phyloP scores from a whole-genome alignment of 2,797 vertebrate species.

The Lemur catta region DNA sequence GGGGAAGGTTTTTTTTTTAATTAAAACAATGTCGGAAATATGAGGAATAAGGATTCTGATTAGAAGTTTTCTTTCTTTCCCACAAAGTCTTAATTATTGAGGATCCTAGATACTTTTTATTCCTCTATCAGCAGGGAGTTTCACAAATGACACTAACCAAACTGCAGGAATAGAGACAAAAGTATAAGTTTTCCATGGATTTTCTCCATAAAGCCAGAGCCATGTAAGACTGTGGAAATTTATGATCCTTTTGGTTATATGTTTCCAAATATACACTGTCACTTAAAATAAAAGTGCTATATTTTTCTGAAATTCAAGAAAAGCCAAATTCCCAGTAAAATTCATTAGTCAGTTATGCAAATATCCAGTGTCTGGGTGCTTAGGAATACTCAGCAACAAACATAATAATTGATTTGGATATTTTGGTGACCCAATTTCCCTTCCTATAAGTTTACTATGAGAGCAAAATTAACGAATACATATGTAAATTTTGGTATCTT shows the following conservation, averaged over 20 bases:
- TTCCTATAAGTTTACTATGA: neutral
- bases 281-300: neutral
- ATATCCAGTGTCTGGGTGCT: neutral
- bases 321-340: slow-evolving; percentile 27
- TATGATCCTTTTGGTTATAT: slow-evolving; percentile 19
- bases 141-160: slow-evolving; percentile 26
- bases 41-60: neutral
- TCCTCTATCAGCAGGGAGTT: slow-evolving; percentile 3
- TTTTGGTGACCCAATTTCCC: neutral
- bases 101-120: neutral
- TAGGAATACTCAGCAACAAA: neutral
- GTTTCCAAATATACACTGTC: neutral
- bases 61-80: slow-evolving; percentile 31
- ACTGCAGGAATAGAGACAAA: slow-evolving; percentile 21
- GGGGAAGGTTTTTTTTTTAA: slow-evolving; percentile 44
- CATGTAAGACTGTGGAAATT: neutral
- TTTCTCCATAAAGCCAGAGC: slow-evolving; percentile 15
- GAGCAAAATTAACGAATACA: neutral
- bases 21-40: neutral
- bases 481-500: neutral
- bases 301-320: slow-evolving; percentile 44
- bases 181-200: neutral
- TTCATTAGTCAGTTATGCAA: slow-evolving; percentile 23
- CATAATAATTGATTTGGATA: slow-evolving; percentile 6
- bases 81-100: neutral